phyloP scores from a whole-genome alignment of 2,113 vertebrate species.

The Odobenus rosmarus region DNA sequence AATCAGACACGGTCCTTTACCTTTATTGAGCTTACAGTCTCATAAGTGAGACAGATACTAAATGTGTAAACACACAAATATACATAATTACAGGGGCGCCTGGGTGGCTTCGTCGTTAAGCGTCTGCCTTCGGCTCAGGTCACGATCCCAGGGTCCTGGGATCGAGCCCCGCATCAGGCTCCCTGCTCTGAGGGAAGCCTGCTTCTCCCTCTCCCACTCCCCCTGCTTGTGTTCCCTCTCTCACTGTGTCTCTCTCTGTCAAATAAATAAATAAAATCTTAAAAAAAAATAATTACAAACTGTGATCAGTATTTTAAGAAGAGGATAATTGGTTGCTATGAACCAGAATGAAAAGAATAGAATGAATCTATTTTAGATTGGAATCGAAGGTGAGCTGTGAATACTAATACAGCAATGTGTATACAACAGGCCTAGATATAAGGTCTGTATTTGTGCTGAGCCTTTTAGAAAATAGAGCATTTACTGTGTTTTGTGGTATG shows the following conservation, averaged over 20 bases:
- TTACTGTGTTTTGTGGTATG: neutral
- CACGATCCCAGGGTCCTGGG: no score
- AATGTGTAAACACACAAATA: neutral
- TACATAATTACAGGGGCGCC: neutral
- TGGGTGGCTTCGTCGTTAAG: no score
- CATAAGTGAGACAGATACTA: neutral
- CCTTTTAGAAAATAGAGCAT: neutral
- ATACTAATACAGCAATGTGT: neutral
- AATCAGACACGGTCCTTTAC: neutral
- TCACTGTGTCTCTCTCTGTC: no score
- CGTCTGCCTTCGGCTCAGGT: no score
- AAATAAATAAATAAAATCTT: no score
- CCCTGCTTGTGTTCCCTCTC: no score
- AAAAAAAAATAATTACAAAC: neutral
- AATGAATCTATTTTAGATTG: neutral
- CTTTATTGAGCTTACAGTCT: neutral
- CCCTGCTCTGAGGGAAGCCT: no score
- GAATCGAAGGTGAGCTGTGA: neutral
- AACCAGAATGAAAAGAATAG: neutral
- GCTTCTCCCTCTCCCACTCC: no score
- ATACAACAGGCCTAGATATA: neutral
- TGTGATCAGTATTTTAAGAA: neutral
- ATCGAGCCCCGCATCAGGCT: no score
- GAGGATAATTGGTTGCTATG: neutral
- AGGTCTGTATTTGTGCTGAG: neutral